Evolutionary conservation across 2,888 invertebrate genomes (phyloP).

Genomic region (Caenorhabditis uteleia): DNA sequence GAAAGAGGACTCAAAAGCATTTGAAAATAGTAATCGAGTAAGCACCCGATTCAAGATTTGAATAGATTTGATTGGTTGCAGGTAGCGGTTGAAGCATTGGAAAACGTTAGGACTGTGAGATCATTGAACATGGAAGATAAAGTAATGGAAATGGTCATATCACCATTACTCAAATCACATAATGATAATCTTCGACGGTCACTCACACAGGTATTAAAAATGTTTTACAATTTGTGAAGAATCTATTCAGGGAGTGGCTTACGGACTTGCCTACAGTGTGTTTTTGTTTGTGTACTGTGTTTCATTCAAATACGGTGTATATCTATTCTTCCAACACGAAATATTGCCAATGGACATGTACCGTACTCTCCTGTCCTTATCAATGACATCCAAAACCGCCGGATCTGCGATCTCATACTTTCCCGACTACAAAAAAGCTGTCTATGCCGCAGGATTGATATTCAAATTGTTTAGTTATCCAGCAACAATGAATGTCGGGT

Average conservation of each 20-base stretch:
- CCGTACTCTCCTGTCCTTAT: constrained; percentile 14
- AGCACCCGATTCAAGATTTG: too few species aligned
- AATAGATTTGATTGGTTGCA: constrained; percentile 16
- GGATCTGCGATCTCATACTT: constrained; percentile 71
- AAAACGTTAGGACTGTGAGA: constrained; percentile 71
- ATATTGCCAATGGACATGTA: constrained; percentile 27
- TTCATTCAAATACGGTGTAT: constrained; percentile 70
- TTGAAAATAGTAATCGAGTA: constrained; percentile 36
- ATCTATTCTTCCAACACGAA: constrained; percentile 46
- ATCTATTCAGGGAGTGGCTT: constrained; percentile 53
- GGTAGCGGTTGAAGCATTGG: constrained; percentile 71
- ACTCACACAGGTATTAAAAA: too few species aligned
- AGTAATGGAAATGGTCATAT: constrained; percentile 14
- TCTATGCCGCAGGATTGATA: constrained; percentile 68
- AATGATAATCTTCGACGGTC: too few species aligned
- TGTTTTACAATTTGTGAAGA: neutral
- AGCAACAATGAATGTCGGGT: constrained; percentile 21
- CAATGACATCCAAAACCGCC: constrained; percentile 69
- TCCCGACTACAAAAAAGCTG: constrained; percentile 71
- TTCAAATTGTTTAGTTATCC: constrained; percentile 60
- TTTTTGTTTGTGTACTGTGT: constrained; percentile 71
- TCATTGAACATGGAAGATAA: constrained; percentile 64
- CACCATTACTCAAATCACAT: too few species aligned
- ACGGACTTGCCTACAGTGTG: constrained; percentile 67
- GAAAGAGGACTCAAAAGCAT: constrained; percentile 20